Evolutionary conservation across 1,140 invertebrate genomes (phyloP).

Genomic region (Lutraria rhynchaena): DNA sequence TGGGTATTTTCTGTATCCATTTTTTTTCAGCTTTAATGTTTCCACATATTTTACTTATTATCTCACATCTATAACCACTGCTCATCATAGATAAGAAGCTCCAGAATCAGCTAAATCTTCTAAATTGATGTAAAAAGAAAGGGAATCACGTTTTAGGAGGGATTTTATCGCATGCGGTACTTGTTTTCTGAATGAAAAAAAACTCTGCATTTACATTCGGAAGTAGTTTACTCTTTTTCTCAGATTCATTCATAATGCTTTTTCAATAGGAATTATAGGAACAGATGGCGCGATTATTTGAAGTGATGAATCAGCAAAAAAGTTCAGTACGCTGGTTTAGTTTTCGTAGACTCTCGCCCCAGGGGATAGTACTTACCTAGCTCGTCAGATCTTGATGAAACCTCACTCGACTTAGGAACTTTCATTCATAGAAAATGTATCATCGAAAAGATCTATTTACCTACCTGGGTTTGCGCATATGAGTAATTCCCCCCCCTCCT

Average conservation of each 20-base stretch:
- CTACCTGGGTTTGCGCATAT: no score
- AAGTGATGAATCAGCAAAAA: constrained; percentile 26
- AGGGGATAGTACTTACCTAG: not conserved
- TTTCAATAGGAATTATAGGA: not conserved
- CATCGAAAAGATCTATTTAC: not conserved
- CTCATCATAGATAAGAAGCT: constrained; percentile 5
- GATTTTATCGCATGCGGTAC: constrained; percentile 17
- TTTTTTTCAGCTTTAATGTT: no score
- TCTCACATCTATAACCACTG: not conserved
- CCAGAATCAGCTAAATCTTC: not conserved
- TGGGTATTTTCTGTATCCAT: no score
- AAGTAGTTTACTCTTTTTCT: not conserved
- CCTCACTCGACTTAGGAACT: not conserved
- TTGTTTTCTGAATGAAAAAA: constrained; percentile 27
- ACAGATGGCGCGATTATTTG: constrained; percentile 4
- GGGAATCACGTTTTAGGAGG: not conserved
- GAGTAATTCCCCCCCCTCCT: no score
- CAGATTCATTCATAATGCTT: constrained; percentile 30
- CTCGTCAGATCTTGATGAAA: constrained; percentile 6
- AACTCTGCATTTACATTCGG: not conserved
- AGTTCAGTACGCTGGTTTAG: no score
- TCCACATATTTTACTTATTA: no score
- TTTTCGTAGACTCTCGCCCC: not conserved
- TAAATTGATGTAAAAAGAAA: constrained; percentile 22
- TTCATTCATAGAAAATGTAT: constrained; percentile 36